A percentile compares a stretch with the other conserved stretches of the same genome.
Evolutionary conservation across 2,797 vertebrate species (phyloP).

Genomic region (Lithobates sylvaticus): DNA sequence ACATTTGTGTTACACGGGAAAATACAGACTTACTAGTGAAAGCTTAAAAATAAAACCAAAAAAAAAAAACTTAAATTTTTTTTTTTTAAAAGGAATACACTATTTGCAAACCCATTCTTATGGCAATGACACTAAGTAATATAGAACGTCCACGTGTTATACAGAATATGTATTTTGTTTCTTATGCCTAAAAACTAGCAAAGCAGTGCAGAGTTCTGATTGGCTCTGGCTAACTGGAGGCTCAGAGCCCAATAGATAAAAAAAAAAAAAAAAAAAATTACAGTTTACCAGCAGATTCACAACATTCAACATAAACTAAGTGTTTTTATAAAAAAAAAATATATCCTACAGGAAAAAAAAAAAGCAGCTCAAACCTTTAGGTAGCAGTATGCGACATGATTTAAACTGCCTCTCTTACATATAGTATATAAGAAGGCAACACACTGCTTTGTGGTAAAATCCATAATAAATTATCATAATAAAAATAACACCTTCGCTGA

Average conservation of each 20-base stretch:
- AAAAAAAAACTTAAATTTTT: not conserved
- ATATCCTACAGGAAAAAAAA: slow-evolving; percentile 23
- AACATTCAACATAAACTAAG: not conserved
- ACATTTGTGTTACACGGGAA: not conserved
- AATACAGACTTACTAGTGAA: slow-evolving; percentile 8
- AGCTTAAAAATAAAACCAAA: not conserved
- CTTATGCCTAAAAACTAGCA: slow-evolving; percentile 6
- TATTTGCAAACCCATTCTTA: not conserved
- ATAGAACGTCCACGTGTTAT: slow-evolving; percentile 5
- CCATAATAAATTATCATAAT: slow-evolving; percentile 74
- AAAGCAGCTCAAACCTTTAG: slow-evolving; percentile 24
- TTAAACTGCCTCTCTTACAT: not conserved
- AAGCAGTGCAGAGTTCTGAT: slow-evolving; percentile 13
- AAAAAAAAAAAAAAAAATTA: not conserved
- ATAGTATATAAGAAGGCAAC: slow-evolving; percentile 69
- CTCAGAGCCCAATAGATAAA: slow-evolving; percentile 2
- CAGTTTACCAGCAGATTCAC: not conserved
- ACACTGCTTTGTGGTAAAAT: slow-evolving; percentile 81
- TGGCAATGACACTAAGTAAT: slow-evolving; percentile 3
- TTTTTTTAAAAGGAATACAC: not conserved
- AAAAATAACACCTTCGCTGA: slow-evolving; percentile 65
- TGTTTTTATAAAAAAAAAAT: slow-evolving; percentile 8
- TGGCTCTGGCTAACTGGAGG: not conserved
- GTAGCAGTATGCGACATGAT: not conserved
- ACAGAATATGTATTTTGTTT: not conserved